Evolutionary conservation across 2,797 vertebrate genomes (phyloP).

Genomic region (Okamejei kenojei): DNA sequence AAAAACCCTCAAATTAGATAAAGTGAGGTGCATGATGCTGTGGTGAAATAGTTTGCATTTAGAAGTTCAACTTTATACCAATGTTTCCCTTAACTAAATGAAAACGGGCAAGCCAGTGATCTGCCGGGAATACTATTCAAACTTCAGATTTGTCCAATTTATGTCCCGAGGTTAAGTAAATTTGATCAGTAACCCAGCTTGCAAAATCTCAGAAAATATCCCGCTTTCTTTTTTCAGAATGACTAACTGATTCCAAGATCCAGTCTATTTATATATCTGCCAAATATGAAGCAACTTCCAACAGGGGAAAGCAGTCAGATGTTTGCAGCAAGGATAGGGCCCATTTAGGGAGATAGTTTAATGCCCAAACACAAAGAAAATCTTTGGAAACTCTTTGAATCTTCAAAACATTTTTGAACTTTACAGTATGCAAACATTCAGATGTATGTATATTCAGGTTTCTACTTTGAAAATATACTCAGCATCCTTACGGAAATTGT

Average conservation of each 20-base stretch:
- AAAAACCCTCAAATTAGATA: too few species aligned
- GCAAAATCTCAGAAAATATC: not conserved
- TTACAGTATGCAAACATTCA: not conserved
- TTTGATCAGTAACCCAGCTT: not conserved
- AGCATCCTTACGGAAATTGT: not conserved
- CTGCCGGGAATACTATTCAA: not conserved
- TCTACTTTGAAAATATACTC: constrained; percentile 11
- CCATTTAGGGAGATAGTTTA: not conserved
- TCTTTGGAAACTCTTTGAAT: not conserved
- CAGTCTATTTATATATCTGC: not conserved
- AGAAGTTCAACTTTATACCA: not conserved
- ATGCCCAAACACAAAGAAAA: not conserved
- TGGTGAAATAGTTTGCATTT: not conserved
- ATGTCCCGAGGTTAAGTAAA: not conserved
- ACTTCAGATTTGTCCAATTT: not conserved
- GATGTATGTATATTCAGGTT: not conserved
- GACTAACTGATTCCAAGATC: not conserved
- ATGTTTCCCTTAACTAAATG: not conserved
- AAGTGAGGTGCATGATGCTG: not conserved
- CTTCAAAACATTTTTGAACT: not conserved
- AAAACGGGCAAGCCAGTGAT: not conserved
- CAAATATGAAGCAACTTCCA: constrained; percentile 25
- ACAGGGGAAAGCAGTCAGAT: not conserved
- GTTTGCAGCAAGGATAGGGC: not conserved
- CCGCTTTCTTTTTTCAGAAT: not conserved